These are phyloP conservation scores for Jaculus jaculus DNA, from an alignment of 2,113 vertebrate genomes.

Conservation along the genomic window DNA sequence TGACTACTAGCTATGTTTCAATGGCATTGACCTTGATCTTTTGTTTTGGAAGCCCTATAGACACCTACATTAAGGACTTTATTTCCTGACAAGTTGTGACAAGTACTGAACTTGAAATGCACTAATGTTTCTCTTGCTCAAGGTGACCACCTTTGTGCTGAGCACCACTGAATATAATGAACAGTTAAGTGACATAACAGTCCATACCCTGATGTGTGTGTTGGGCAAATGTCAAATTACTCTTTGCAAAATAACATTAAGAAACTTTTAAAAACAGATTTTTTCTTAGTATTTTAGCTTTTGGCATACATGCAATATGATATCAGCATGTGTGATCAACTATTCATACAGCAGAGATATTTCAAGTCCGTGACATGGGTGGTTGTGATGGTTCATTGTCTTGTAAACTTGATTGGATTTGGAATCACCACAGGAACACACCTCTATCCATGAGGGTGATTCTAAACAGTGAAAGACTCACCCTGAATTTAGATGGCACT, in stretches of 20 bases:
- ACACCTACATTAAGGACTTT: constrained; percentile 15
- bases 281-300: constrained; percentile 26
- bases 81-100: background rate
- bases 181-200: background rate
- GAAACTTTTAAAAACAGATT: constrained; percentile 22
- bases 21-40: background rate
- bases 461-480: background rate
- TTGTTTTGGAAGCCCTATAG: constrained; percentile 25
- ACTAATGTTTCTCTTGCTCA: background rate
- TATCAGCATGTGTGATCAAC: background rate
- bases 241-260: background rate
- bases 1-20: constrained; percentile 31
- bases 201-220: background rate
- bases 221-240: background rate
- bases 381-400: background rate
- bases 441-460: background rate
- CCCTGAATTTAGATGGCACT: background rate
- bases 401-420: background rate
- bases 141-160: background rate
- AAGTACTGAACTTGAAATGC: constrained; percentile 27
- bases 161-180: background rate
- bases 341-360: background rate
- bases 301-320: background rate
- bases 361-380: background rate
- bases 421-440: background rate